These are phyloP conservation scores for Andrena fulva DNA, from an alignment of 2,888 invertebrate genomes.

Conservation along the genomic window DNA sequence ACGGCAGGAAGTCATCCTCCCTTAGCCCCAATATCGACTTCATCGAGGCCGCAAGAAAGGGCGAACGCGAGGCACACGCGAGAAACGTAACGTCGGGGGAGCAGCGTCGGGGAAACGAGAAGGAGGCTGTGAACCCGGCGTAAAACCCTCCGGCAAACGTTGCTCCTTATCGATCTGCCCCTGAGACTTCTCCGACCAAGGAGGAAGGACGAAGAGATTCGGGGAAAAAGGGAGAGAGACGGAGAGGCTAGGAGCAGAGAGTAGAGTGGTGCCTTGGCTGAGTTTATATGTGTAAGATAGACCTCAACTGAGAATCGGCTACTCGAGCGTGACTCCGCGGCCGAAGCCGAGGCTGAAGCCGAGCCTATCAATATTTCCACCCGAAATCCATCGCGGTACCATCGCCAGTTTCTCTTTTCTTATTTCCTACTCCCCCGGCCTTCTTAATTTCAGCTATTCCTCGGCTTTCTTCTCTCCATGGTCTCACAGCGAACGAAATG, in stretches of 20 bases:
- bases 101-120: slow-evolving; percentile 75
- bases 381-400: slow-evolving; percentile 77
- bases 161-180: slow-evolving; percentile 84
- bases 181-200: slow-evolving; percentile 79
- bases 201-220: slow-evolving; percentile 65
- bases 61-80: slow-evolving; percentile 68
- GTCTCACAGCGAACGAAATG: not conserved
- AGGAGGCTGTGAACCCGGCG: slow-evolving; percentile 80
- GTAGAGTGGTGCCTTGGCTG: slow-evolving; percentile 41
- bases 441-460: not conserved
- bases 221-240: slow-evolving; percentile 45
- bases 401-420: slow-evolving; percentile 63
- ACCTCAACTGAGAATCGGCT: slow-evolving; percentile 80
- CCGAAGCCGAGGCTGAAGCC: slow-evolving; percentile 73
- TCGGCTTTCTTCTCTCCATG: not conserved
- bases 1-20: slow-evolving; percentile 63
- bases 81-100: slow-evolving; percentile 72
- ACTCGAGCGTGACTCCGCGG: slow-evolving; percentile 84
- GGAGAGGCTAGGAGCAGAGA: slow-evolving; percentile 33
- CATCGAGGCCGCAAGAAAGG: slow-evolving; percentile 62
- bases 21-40: slow-evolving; percentile 64
- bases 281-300: slow-evolving; percentile 75
- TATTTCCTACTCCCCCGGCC: slow-evolving; percentile 32
- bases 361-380: slow-evolving; percentile 84
- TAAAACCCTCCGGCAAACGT: slow-evolving; percentile 82